Percentiles rank a stretch among this genome's conserved stretches.
phyloP scores from a whole-genome alignment of 2,113 vertebrate genomes.

The Platysteira castanea region DNA sequence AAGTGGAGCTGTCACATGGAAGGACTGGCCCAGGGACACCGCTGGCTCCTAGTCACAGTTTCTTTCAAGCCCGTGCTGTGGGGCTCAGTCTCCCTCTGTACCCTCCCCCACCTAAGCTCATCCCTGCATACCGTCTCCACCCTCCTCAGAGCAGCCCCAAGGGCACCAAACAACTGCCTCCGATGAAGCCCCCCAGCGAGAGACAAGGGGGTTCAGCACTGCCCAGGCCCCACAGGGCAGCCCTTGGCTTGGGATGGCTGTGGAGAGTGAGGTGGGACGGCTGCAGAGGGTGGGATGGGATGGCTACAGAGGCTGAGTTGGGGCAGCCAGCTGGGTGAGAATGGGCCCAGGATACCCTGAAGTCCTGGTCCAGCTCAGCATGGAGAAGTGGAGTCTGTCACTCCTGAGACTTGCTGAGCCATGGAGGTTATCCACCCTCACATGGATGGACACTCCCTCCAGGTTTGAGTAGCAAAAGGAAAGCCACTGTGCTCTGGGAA shows the following conservation, averaged over 20 bases:
- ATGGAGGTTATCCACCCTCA: accelerated
- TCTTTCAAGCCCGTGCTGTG: not conserved
- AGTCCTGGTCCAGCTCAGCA: not conserved
- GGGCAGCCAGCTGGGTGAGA: not conserved
- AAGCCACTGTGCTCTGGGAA: not conserved
- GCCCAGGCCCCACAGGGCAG: not conserved
- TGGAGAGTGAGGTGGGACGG: not conserved
- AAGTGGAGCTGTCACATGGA: not conserved
- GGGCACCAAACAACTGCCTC: not conserved
- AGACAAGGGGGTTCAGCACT: not conserved
- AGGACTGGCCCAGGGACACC: accelerated
- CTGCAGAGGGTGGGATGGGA: not conserved
- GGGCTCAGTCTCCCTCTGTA: not conserved
- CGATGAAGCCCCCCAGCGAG: not conserved
- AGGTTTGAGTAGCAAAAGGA: not conserved
- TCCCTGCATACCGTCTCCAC: no score
- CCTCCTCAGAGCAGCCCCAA: not conserved
- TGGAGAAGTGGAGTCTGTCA: accelerated
- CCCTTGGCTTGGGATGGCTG: not conserved
- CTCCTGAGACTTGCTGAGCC: not conserved
- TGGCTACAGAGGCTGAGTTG: not conserved
- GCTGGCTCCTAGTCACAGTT: not conserved
- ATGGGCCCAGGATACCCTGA: accelerated
- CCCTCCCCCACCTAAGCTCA: accelerated
- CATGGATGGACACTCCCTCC: not conserved